phyloP scores from a whole-genome alignment of 2,113 vertebrate species.

The Nerophis lumbriciformis region DNA sequence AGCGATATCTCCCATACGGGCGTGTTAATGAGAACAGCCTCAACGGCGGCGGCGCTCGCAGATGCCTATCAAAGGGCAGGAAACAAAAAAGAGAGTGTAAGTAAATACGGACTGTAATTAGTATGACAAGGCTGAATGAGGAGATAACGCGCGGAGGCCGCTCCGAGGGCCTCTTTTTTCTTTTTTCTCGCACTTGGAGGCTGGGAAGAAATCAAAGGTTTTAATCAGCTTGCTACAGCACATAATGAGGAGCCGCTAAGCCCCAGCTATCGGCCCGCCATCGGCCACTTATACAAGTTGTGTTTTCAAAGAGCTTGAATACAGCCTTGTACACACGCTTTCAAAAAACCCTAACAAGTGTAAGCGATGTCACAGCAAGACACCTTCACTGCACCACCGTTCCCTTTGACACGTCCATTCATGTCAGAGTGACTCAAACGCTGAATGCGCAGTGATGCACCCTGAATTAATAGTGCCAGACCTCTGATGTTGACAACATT shows the following conservation, averaged over 20 bases:
- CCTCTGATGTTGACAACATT: no score
- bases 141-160: constrained; percentile 66
- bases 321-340: constrained; percentile 17
- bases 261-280: constrained; percentile 68
- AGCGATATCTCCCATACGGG: constrained; percentile 55
- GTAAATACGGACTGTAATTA: constrained; percentile 75
- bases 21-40: constrained; percentile 68
- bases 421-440: no score
- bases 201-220: constrained; percentile 66
- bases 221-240: constrained; percentile 75
- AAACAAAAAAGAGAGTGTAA: constrained; percentile 71
- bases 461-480: no score
- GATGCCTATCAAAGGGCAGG: constrained; percentile 66
- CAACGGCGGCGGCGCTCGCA: constrained; percentile 53
- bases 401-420: neutral
- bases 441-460: no score
- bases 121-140: constrained; percentile 70
- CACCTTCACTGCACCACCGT: neutral
- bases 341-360: constrained; percentile 51
- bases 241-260: constrained; percentile 72
- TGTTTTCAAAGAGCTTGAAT: constrained; percentile 68
- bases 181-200: constrained; percentile 16
- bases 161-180: constrained; percentile 50
- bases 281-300: constrained; percentile 64
- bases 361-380: constrained; percentile 39